Evolutionary conservation across 2,113 vertebrate genomes (phyloP), one percentile per base, ranked within the genome.

Genomic region (Numenius arquata): DNA sequence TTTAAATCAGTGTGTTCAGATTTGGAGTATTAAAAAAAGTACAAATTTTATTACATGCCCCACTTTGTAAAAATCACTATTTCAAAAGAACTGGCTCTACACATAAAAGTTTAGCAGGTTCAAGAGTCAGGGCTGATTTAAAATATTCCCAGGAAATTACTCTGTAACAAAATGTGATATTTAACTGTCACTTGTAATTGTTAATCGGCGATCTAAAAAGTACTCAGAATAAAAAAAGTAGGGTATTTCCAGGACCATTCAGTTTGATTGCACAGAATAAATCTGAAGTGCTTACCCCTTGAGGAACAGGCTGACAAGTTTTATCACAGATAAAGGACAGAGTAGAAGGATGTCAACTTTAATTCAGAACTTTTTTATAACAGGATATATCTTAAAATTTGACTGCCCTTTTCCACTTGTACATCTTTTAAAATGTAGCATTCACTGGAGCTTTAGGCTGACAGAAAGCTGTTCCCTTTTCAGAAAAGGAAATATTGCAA

Each of bases 231-330:
- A 27, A 66, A 74, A 56, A 80, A 65, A 55, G 55, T 18, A 93
- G 53, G n/a, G 11, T 78, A 79, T 67, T 87, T 67, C 40, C 79
- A 85, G 32, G 53, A 86, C 84, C 21, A 80, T 67, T 90, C 78
- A 53, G 12, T 34, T 82, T 93, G 74, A 95, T 61, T 88, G n/a
- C 61, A 71, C n/a, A 26, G 61, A 85, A 77, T 70, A 86, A 77
- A 95, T 65, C 74, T 40, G 56, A 91, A 96, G 50, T 50, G 62
- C 43, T 86, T 91, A 73, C 59, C 90, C 91, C 74, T 62, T 62
- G 65, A 91, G 82, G 93, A 88, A 59, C 40, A 88, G 79, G 70
- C 55, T 77, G 89, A 86, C 77, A 86, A 41, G 29, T 88, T 95
- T 56, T 48, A 63, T 89, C 89, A 89, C 20, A 78, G 81, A 85